Conservation (phyloP, 2,113 vertebrate genomes). For the Albula glossodonta region DNA sequence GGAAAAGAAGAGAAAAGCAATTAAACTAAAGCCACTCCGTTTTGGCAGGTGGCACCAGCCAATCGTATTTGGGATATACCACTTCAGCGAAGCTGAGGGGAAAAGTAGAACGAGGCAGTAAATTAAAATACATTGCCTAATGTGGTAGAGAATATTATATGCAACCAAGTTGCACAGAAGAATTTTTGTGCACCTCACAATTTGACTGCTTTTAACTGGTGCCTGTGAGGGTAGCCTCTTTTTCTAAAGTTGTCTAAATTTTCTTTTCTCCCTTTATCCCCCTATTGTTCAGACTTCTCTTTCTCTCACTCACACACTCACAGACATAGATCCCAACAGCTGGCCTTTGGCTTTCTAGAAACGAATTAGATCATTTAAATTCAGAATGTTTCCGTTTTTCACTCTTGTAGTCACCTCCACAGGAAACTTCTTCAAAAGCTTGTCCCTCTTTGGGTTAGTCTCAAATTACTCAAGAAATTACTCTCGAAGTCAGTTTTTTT, state of each 20-base stretch:
- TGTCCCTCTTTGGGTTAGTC: neutral
- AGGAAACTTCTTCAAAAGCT: neutral
- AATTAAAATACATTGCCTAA: too few species aligned
- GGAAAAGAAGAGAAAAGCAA: neutral
- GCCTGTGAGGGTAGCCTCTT: neutral
- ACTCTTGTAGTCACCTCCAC: neutral
- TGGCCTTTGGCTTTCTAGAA: neutral
- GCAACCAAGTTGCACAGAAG: neutral
- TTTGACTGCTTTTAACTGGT: neutral
- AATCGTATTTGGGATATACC: neutral
- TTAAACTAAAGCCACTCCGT: neutral
- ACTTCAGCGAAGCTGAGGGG: neutral
- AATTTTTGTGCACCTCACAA: neutral
- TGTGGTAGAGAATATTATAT: too few species aligned
- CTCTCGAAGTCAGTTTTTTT: neutral
- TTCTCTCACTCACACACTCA: neutral
- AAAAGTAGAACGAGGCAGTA: neutral
- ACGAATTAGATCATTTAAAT: neutral
- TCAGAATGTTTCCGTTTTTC: neutral
- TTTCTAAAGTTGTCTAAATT: neutral
- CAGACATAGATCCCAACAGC: neutral
- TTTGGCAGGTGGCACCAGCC: neutral
- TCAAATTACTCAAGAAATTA: neutral
- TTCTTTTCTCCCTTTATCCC: neutral
- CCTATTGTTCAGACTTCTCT: neutral